Evolutionary conservation across 2,888 invertebrate genomes (phyloP).

Genomic region (Meteorus cinctellus): DNA sequence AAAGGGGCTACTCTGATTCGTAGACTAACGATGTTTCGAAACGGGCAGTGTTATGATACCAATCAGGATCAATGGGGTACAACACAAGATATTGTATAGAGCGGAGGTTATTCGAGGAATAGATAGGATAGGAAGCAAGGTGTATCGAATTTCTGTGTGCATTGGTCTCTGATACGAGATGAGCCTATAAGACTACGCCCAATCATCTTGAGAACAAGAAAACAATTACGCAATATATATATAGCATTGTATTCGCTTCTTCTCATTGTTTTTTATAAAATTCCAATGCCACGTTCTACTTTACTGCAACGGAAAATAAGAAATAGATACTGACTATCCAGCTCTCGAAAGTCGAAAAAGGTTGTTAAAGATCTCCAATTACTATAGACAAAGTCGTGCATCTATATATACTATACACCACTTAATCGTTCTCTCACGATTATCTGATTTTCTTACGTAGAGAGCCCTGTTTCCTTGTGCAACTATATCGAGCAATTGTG

Average conservation of each 20-base stretch:
- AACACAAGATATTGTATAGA: neutral
- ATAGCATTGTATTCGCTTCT: neutral
- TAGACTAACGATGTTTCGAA: conserved; percentile 12
- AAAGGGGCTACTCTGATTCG: neutral
- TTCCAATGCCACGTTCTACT: neutral
- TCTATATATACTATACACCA: neutral
- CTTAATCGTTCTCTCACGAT: conserved; percentile 21
- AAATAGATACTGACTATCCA: conserved; percentile 54
- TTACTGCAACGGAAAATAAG: conserved; percentile 40
- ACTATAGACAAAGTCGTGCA: conserved; percentile 53
- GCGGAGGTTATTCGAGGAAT: neutral
- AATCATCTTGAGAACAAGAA: conserved; percentile 19
- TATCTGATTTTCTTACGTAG: conserved; percentile 36
- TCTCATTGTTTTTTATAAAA: neutral
- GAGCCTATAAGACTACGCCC: neutral
- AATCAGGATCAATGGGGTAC: conserved; percentile 19
- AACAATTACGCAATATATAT: conserved; percentile 24
- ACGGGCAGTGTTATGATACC: conserved; percentile 24
- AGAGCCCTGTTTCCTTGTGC: conserved; percentile 25
- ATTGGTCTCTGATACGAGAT: neutral
- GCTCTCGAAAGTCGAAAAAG: conserved; percentile 50
- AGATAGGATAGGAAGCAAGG: neutral
- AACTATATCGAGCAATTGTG: conserved; percentile 29
- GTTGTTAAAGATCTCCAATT: conserved; percentile 65
- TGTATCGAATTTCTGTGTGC: conserved; percentile 21